Conservation (phyloP, 1,140 invertebrate genomes). For the Diploscapter pachys region DNA sequence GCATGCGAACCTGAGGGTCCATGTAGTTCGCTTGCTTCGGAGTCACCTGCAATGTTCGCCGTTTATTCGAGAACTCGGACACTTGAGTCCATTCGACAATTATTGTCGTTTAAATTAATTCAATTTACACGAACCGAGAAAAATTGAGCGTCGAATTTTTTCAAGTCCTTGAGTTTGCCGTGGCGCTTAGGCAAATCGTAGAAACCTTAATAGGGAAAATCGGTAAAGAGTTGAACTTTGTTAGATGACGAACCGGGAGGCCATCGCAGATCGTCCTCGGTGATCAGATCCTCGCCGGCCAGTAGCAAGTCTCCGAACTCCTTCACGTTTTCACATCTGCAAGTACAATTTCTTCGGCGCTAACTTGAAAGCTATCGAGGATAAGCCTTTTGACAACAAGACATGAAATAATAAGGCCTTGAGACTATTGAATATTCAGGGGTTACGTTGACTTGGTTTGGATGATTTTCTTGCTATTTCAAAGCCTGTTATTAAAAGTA, state of each 20-base stretch:
- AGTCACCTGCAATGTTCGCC: neutral
- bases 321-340: conserved; percentile 75
- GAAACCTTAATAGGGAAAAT: conserved; percentile 62
- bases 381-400: too few species aligned
- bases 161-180: conserved; percentile 83
- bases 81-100: too few species aligned
- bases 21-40: conserved; percentile 79
- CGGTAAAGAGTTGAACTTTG: conserved; percentile 9
- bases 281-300: conserved; percentile 80
- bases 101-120: too few species aligned
- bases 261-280: conserved; percentile 79
- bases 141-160: conserved; percentile 67
- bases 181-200: conserved; percentile 77
- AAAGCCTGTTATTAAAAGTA: neutral
- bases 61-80: too few species aligned
- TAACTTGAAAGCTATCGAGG: too few species aligned
- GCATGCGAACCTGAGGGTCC: conserved; percentile 86
- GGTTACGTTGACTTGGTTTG: too few species aligned
- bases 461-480: too few species aligned
- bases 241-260: conserved; percentile 45
- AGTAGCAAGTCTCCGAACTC: conserved; percentile 83
- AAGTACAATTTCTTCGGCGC: neutral
- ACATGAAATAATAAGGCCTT: too few species aligned
- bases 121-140: conserved; percentile 59
- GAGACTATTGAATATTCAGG: too few species aligned